These are phyloP conservation scores for Heliconius ethilla DNA, from an alignment of 2,888 invertebrate genomes.

Conservation along the genomic window DNA sequence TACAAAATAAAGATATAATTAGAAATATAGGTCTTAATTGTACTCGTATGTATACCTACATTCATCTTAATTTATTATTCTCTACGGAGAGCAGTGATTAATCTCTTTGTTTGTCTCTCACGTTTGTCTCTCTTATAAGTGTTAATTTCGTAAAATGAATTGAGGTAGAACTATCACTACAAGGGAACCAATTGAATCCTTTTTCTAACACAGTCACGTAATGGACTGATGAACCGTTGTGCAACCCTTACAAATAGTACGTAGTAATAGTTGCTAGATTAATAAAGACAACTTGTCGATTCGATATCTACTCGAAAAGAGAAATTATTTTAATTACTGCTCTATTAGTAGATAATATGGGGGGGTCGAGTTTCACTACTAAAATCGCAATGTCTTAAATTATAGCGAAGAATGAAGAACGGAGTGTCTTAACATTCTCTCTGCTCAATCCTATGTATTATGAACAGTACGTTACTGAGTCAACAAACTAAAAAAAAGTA, in stretches of 20 bases:
- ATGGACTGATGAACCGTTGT: background rate
- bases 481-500: too few relatives aligned
- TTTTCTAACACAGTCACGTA: conserved; percentile 7
- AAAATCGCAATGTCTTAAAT: background rate
- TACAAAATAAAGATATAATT: background rate
- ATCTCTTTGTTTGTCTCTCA: background rate
- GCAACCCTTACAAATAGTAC: background rate
- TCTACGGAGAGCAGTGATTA: too few relatives aligned
- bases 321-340: too few relatives aligned
- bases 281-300: background rate
- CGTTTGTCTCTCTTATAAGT: background rate
- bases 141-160: background rate
- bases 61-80: too few relatives aligned
- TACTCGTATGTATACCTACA: too few relatives aligned
- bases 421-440: background rate
- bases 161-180: too few relatives aligned
- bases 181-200: background rate
- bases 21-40: background rate
- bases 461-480: too few relatives aligned
- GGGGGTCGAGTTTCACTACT: background rate
- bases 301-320: too few relatives aligned
- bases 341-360: too few relatives aligned
- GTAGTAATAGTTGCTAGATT: background rate
- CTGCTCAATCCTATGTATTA: background rate
- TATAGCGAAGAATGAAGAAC: background rate